Percentiles rank a stretch among this genome's conserved stretches.
Evolutionary conservation across 35 echinoderm and acorn worm species (phyloP).

Genomic region (Amphiura filiformis): DNA sequence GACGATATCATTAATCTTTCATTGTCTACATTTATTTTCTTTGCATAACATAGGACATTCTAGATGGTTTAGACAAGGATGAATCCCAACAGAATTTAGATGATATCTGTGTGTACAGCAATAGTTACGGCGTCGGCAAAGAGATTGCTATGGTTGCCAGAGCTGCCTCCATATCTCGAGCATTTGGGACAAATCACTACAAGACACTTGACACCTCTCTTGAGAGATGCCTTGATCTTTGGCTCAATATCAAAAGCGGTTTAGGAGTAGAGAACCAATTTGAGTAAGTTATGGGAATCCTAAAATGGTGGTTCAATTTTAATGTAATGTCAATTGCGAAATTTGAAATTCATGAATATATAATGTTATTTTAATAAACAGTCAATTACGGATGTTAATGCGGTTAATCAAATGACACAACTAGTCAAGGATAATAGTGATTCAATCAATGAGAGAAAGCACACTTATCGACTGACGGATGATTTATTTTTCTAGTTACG

Average conservation of each 20-base stretch:
- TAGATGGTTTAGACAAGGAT: slow-evolving; percentile 70
- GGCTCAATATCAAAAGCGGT: slow-evolving; percentile 59
- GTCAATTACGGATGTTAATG: no score
- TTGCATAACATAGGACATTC: slow-evolving; percentile 38
- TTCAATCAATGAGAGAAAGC: no score
- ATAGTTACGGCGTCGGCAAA: slow-evolving; percentile 85
- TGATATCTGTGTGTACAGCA: slow-evolving; percentile 39
- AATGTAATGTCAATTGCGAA: no score
- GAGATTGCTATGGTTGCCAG: slow-evolving; percentile 78
- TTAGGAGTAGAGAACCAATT: slow-evolving; percentile 55
- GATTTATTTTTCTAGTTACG: slow-evolving; percentile 57
- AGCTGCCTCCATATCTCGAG: slow-evolving; percentile 74
- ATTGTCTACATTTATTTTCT: no score
- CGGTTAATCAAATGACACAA: no score
- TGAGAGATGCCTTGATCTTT: slow-evolving; percentile 63
- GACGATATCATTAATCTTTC: no score
- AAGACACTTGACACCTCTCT: slow-evolving; percentile 52
- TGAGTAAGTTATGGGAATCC: slow-evolving; percentile 28
- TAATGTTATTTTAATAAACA: no score
- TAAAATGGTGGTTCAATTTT: neutral
- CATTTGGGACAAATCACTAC: slow-evolving; percentile 81
- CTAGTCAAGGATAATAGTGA: no score
- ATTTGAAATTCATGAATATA: no score
- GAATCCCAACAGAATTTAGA: slow-evolving; percentile 55
- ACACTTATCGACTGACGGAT: no score